phyloP scores from a whole-genome alignment of 1,140 invertebrate genomes.

The Apis mellifera region Amel_HAv3.1 CM009945.2:4407501-4408000 shows the following conservation, averaged over 20 bases:
- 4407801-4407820: background rate
- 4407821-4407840: conserved; percentile 17
- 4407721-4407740: conserved; percentile 80
- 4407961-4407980: conserved; percentile 31
- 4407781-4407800: conserved; percentile 25
- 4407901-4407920: background rate
- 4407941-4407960: background rate
- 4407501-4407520: background rate
- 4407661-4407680: conserved; percentile 66
- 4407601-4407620: conserved; percentile 68
- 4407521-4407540: background rate
- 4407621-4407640: conserved; percentile 67
- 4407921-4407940: background rate
- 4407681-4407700: conserved; percentile 76
- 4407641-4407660: conserved; percentile 69
- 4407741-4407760: conserved; percentile 82
- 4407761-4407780: conserved; percentile 79
- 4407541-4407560: background rate
- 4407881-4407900: background rate
- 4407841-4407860: background rate
- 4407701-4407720: conserved; percentile 82
- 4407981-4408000: conserved; percentile 47
- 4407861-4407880: no score
- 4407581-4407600: conserved; percentile 13
- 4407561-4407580: conserved; percentile 32